Base-by-base conservation (phyloP, 2,888 invertebrate genomes). In the Drosophila limbata region DNA sequence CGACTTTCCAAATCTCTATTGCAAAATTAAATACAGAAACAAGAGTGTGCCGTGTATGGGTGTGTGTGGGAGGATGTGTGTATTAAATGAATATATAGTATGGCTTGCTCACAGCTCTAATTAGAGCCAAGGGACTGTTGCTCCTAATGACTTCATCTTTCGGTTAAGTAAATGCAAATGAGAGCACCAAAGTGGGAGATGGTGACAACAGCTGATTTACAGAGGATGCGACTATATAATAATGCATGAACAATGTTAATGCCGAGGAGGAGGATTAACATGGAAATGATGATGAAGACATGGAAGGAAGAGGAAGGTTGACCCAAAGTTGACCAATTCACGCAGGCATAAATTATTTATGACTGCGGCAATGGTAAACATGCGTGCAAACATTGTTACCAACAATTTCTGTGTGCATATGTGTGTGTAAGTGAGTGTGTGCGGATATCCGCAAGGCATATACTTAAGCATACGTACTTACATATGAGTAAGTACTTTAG, bases 341-440 rank as follows among this genome's bases (percentile, higher is more conserved):
- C 78, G 76, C 68, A 73, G 76, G 72, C 86, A 85, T 85, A 88
- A 89, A 85, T 85, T 79, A 85, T 85, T 89, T 85, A 85, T 89
- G 84, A 76, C 78, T 85, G 79, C 89, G 84, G 61, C 81, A 66
- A 21, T 53, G 60, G 56, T 63, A 76, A 82, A 80, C 86, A 80
- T 50, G 61, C 69, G 50, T 81, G 84, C 62, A 70, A 83, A 83
- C 73, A 81, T 60, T 48, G 31, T 60, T 53, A 28, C 17, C n/a
- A 28, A 25, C 57, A 37, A 19, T 25, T 17, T 52, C 45, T 56
- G 21, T 39, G 11, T 39, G 53, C 21, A 13, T 5, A 19, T 9
- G 39, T 44, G 33, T 31, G 60, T 42, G 51, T 15, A 25, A 39
- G 55, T 50, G 52, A 33, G 53, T n/a, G 61, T 56, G 31, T 77